These are phyloP conservation scores for human (Homo sapiens) DNA, from an alignment of 2,113 vertebrate genomes.

Conservation along the genomic window GRCh38 chrX:47609001-47609500, in stretches of 20 bases:
- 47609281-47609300: neutral
- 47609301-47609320: neutral
- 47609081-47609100: neutral
- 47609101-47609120: conserved; percentile 17
- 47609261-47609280: neutral
- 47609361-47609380: neutral
- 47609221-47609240: conserved; percentile 9
- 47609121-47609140: neutral
- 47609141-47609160: conserved; percentile 28
- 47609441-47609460: neutral
- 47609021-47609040: neutral
- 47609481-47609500: neutral
- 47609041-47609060: neutral
- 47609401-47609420: neutral
- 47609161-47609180: neutral
- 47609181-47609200: neutral
- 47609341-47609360: neutral
- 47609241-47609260: neutral
- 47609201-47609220: neutral
- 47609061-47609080: conserved; percentile 6
- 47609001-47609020: neutral
- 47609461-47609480: neutral
- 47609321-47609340: neutral
- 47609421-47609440: neutral
- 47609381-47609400: conserved; percentile 7